These are phyloP conservation scores for Pterois miles DNA, from an alignment of 2,797 vertebrate genomes.

Conservation along the genomic window DNA sequence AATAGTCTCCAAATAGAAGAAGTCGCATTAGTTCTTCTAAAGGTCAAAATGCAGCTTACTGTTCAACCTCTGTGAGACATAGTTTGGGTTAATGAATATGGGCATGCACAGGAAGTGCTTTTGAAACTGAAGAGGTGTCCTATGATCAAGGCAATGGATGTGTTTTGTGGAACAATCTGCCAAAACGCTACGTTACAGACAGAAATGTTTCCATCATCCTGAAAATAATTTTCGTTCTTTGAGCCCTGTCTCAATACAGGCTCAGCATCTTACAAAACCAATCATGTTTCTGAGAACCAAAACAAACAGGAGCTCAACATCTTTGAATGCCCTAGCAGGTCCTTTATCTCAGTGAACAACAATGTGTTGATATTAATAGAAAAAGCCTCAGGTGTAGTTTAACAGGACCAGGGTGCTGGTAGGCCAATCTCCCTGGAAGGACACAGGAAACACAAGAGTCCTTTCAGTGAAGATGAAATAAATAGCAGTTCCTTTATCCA, in stretches of 20 bases:
- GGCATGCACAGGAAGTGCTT: not conserved
- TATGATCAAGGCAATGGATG: not conserved
- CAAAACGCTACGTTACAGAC: not conserved
- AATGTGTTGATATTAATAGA: not conserved
- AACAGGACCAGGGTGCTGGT: not conserved
- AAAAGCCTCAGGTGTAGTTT: not conserved
- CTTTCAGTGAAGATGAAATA: not conserved
- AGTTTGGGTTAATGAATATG: not conserved
- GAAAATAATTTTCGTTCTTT: not conserved
- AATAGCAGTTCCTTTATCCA: not conserved
- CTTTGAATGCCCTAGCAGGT: not conserved
- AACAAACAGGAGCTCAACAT: not conserved
- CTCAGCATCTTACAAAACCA: not conserved
- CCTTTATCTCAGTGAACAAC: not conserved
- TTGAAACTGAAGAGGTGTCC: not conserved
- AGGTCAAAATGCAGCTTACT: not conserved
- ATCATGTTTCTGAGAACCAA: not conserved
- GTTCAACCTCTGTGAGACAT: not conserved
- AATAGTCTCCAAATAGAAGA: not conserved
- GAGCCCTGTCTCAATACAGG: not conserved
- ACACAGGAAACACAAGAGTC: not conserved
- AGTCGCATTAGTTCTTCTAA: not conserved
- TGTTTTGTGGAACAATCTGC: not conserved
- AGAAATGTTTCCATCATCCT: not conserved
- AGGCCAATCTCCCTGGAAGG: not conserved